Conservation (phyloP, 2,113 vertebrate genomes). For the Seriola quinqueradiata region DNA sequence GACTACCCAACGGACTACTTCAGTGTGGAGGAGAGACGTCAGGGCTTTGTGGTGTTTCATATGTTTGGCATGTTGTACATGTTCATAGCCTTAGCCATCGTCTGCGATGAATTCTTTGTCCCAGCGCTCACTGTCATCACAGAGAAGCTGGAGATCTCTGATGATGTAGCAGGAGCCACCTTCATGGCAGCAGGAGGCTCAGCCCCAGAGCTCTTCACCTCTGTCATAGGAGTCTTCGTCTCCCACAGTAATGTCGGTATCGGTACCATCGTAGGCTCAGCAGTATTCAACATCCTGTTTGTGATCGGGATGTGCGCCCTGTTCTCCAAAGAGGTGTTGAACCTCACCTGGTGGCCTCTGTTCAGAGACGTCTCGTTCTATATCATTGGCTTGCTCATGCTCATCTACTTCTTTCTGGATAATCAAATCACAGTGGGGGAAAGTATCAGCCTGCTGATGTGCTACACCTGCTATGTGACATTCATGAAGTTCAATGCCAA, state of each 20-base stretch:
- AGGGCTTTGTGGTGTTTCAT: conserved; percentile 91
- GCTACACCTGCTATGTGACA: conserved; percentile 91
- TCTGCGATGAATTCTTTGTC: conserved; percentile 99
- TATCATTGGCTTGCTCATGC: conserved; percentile 94
- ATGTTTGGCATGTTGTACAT: conserved; percentile 98
- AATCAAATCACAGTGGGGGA: conserved; percentile 92
- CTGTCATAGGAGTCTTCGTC: conserved; percentile 96
- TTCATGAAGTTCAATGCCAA: conserved; percentile 97
- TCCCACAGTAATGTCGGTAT: conserved; percentile 98
- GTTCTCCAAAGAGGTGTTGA: conserved; percentile 95
- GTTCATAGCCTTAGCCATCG: conserved; percentile 98
- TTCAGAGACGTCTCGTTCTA: conserved; percentile 98
- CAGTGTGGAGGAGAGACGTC: conserved; percentile 89
- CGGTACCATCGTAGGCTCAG: conserved; percentile 97
- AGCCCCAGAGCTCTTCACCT: conserved; percentile 97
- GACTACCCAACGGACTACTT: conserved; percentile 95
- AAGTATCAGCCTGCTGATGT: conserved; percentile 88
- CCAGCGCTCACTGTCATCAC: conserved; percentile 97
- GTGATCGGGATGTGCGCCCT: conserved; percentile 99
- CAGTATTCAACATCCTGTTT: conserved; percentile 98
- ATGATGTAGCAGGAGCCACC: conserved; percentile 97
- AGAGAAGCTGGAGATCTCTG: conserved; percentile 95
- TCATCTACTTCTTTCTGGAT: conserved; percentile 98
- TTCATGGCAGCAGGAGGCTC: conserved; percentile 99
- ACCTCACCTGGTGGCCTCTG: conserved; percentile 99